Conservation (phyloP, 2,797 vertebrate genomes). For the Lacerta agilis region DNA sequence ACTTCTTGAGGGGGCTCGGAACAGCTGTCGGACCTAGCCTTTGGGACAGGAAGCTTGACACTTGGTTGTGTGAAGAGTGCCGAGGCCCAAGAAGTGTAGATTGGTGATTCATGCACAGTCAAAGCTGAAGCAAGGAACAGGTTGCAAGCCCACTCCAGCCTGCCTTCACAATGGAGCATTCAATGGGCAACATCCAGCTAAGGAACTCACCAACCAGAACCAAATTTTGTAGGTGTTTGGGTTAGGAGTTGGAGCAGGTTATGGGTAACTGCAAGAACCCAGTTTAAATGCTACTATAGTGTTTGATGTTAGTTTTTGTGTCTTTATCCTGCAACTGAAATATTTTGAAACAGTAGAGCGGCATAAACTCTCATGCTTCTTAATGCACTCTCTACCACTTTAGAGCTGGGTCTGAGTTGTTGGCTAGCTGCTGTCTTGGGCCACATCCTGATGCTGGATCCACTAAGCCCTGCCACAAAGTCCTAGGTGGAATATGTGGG, state of each 20-base stretch:
- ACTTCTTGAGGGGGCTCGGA: no score
- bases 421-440: background rate
- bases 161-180: background rate
- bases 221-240: background rate
- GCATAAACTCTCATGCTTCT: background rate
- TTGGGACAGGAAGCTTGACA: background rate
- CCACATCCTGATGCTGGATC: background rate
- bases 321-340: background rate
- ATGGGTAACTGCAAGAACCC: background rate
- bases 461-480: background rate
- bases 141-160: background rate
- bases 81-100: background rate
- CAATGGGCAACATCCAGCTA: background rate
- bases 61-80: background rate
- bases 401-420: background rate
- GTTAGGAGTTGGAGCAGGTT: background rate
- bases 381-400: no score
- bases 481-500: background rate
- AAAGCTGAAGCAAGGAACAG: background rate
- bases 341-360: background rate
- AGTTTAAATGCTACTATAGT: background rate
- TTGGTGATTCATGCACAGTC: background rate
- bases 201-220: background rate
- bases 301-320: background rate
- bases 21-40: background rate